Evolutionary conservation across 2,888 invertebrate genomes (phyloP).

Genomic region (Automeris io): DNA sequence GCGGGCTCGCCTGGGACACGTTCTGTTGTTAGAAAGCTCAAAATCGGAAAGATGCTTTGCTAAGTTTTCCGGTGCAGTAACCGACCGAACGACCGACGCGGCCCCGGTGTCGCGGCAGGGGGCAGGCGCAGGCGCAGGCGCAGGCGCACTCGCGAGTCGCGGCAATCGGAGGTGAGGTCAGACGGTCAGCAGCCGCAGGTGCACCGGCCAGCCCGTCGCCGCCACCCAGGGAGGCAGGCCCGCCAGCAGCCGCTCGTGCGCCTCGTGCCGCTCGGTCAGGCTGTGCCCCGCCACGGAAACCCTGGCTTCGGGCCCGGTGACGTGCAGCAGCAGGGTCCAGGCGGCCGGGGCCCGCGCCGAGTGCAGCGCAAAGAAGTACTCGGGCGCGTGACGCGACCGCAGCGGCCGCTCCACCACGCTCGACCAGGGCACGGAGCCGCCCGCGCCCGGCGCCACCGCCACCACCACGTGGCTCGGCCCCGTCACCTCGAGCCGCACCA

Average conservation of each 20-base stretch:
- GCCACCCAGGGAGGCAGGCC: slow-evolving; percentile 82
- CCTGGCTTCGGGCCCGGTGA: slow-evolving; percentile 14
- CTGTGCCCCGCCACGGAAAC: slow-evolving; percentile 79
- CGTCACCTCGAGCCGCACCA: slow-evolving; percentile 13
- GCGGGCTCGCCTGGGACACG: no score
- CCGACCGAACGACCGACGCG: no score
- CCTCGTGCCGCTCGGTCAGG: slow-evolving; percentile 62
- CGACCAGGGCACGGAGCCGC: slow-evolving; percentile 58
- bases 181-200: slow-evolving; percentile 77
- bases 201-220: slow-evolving; percentile 82
- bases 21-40: no score
- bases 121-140: no score
- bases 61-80: no score
- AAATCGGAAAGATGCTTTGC: no score
- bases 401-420: slow-evolving; percentile 76
- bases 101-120: no score
- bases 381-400: slow-evolving; percentile 70
- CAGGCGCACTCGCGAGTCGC: no score
- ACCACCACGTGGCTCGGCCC: slow-evolving; percentile 47
- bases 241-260: slow-evolving; percentile 69
- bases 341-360: slow-evolving; percentile 19
- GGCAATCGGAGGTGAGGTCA: slow-evolving; percentile 16
- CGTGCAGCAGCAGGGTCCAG: slow-evolving; percentile 14
- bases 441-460: slow-evolving; percentile 73
- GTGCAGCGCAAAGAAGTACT: slow-evolving; percentile 37